Evolutionary conservation across 2,113 vertebrate species (phyloP).

Genomic region (Narcine bancroftii): DNA sequence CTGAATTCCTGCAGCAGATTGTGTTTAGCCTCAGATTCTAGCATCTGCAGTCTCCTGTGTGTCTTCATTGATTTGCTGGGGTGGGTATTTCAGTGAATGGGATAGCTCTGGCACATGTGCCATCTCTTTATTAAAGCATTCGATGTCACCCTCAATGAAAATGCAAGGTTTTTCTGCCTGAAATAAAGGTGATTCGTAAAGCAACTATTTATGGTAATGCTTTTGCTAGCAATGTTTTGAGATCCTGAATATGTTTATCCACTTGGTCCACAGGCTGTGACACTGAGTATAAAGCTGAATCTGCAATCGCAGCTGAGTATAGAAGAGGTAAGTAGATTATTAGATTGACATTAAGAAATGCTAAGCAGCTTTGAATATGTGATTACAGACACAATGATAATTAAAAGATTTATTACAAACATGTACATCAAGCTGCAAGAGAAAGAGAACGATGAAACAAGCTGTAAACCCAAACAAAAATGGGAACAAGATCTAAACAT

Average conservation of each 20-base stretch:
- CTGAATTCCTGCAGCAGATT: no score
- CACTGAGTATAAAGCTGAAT: constrained; percentile 60
- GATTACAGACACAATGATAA: no score
- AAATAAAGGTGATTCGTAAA: neutral
- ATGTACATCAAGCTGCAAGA: no score
- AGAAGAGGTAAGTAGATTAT: constrained; percentile 66
- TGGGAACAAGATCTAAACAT: no score
- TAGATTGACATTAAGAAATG: neutral
- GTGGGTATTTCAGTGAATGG: neutral
- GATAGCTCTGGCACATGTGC: neutral
- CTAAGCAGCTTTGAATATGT: no score
- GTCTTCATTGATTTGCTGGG: neutral
- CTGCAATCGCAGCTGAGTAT: constrained; percentile 65
- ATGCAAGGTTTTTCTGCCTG: no score
- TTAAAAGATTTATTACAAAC: no score
- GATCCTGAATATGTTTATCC: neutral
- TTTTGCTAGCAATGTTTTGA: neutral
- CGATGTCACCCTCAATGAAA: neutral
- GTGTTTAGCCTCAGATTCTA: no score
- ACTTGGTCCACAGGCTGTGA: constrained; percentile 56
- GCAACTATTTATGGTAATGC: neutral
- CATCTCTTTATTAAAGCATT: neutral
- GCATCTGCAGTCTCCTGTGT: no score
- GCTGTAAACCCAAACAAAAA: no score
- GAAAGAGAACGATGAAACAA: no score